Evolutionary conservation across 2,113 vertebrate genomes (phyloP).

Genomic region (Pachypanchax playfairii): DNA sequence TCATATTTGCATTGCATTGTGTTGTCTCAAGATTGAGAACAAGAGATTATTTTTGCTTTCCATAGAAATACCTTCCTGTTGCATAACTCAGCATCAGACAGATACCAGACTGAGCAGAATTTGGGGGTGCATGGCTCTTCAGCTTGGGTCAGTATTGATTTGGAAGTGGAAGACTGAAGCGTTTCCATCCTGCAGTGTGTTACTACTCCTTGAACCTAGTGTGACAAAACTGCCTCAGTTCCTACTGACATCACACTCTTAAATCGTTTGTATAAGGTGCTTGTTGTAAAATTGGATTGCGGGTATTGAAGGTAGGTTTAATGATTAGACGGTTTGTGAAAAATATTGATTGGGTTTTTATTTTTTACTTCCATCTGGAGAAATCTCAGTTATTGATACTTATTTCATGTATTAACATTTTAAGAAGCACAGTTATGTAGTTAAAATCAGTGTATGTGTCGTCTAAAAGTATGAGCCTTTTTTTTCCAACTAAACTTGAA

Average conservation of each 20-base stretch:
- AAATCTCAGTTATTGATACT: background rate
- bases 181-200: too few relatives aligned
- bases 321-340: background rate
- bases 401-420: background rate
- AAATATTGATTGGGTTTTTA: background rate
- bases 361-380: background rate
- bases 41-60: too few relatives aligned
- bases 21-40: too few relatives aligned
- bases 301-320: background rate
- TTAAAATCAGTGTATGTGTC: slow-evolving; percentile 1
- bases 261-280: background rate
- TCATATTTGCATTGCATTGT: too few relatives aligned
- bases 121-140: too few relatives aligned
- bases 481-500: slow-evolving; percentile 14
- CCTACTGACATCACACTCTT: background rate
- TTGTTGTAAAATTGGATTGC: background rate
- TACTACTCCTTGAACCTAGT: background rate
- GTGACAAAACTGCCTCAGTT: background rate
- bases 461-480: background rate
- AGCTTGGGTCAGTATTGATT: too few relatives aligned
- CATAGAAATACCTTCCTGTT: too few relatives aligned
- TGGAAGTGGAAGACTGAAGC: too few relatives aligned
- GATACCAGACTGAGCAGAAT: too few relatives aligned
- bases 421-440: background rate
- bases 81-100: too few relatives aligned